Conservation (phyloP, 2,797 vertebrate genomes). For the Coilia nasus region DNA sequence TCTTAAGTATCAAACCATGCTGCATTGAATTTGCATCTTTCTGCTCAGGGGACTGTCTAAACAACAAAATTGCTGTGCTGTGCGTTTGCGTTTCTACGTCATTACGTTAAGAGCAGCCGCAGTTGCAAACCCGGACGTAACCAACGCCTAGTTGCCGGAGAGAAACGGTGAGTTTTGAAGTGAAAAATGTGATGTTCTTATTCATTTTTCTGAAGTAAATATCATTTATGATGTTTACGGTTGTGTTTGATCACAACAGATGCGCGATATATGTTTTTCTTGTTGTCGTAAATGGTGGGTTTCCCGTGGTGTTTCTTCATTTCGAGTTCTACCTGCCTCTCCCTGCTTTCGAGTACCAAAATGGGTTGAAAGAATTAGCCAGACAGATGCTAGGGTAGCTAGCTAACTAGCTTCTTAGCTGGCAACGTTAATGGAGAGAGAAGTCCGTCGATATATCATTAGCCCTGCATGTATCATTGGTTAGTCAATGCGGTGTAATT, state of each 20-base stretch:
- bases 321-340: conserved; percentile 2
- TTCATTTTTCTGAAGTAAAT: not conserved
- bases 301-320: not conserved
- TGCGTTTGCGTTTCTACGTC: conserved; percentile 16
- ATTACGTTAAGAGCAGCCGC: conserved; percentile 53
- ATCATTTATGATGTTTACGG: not conserved
- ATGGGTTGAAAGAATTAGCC: conserved; percentile 41
- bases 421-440: not conserved
- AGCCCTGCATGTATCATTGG: not conserved
- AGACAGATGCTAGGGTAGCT: conserved; percentile 16
- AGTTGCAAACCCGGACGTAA: conserved; percentile 82
- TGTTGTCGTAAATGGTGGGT: not conserved
- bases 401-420: conserved; percentile 14
- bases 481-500: too few relatives aligned
- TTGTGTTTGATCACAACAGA: not conserved
- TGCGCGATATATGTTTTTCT: not conserved
- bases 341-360: conserved; percentile 18
- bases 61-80: conserved; percentile 3
- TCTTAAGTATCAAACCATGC: not conserved
- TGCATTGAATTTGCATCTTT: not conserved
- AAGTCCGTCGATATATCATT: not conserved
- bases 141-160: conserved; percentile 81
- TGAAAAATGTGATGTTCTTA: conserved; percentile 32
- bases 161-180: conserved; percentile 75
- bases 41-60: not conserved